Evolutionary conservation across 2,113 vertebrate genomes (phyloP), one percentile per base, ranked within the genome.

Genomic region (Phycodurus eques): DNA sequence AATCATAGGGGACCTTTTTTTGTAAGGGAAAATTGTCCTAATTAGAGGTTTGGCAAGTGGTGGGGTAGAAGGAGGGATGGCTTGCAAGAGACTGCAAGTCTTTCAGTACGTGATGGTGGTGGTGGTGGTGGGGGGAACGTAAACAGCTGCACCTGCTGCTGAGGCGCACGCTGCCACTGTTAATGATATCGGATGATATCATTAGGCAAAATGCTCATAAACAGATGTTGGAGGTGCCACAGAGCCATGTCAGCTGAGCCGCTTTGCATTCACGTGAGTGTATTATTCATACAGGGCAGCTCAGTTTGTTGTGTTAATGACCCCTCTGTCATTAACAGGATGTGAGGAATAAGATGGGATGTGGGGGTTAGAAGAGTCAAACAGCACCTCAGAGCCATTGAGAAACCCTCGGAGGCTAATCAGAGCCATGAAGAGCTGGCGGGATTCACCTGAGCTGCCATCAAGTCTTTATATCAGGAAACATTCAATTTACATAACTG

Each of bases 101-200:
- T 95, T 94, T 94, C 86, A 72, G 53, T 73, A 78, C 79, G 78
- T 83, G 79, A 2, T 71, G 75, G 80, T 63, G 90, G 92, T 92
- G 93, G 93, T 69, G 77, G 92, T 72, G 77, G 79, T 65, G 90
- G 93, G 92, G 93, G 94, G 76, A 80, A 91, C 93, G 93, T 94
- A 95, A 94, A 95, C 97, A 98, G 95, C 96, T 98, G 96, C 97
- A 98, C 96, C 96, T 98, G 96, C 95, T 95, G 94, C 94, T 94
- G 92, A 89, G 92, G 93, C 93, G 92, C 93, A 91, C 95, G 95
- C 94, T 96, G 96, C 96, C 95, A 94, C 96, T 98, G 94, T 98
- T 98, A 98, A 98, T 98, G 96, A 98, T 96, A 98, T 98, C 95
- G 95, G 96, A 98, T 98, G 96, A 99, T 98, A 98, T 99, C 96